phyloP scores from a whole-genome alignment of 2,888 invertebrate species.

The Polydrusus pterygomalis region DNA sequence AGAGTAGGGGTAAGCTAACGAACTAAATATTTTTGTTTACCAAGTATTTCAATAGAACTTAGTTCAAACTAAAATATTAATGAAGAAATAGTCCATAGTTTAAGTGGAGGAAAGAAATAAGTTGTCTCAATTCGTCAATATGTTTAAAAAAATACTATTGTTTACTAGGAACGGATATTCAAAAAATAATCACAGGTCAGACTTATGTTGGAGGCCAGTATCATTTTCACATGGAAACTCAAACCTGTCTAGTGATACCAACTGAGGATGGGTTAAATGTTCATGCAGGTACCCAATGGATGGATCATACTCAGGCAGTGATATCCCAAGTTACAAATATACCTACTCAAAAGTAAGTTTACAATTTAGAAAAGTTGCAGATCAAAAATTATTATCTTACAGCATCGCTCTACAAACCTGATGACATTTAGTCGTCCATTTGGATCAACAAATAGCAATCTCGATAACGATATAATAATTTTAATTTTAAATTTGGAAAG shows the following conservation, averaged over 20 bases:
- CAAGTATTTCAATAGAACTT: too few relatives aligned
- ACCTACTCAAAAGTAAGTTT: constrained; percentile 76
- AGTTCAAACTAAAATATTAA: not conserved
- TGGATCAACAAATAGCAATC: too few relatives aligned
- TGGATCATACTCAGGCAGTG: constrained; percentile 76
- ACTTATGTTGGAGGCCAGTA: constrained; percentile 80
- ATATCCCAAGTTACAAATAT: constrained; percentile 75
- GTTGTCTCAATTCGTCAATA: too few relatives aligned
- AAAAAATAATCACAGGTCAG: constrained; percentile 75
- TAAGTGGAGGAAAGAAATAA: too few relatives aligned
- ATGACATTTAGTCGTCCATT: too few relatives aligned
- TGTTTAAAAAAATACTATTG: not conserved
- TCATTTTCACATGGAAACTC: constrained; percentile 86
- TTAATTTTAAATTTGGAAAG: too few relatives aligned
- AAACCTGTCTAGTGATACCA: constrained; percentile 78
- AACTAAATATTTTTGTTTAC: too few relatives aligned
- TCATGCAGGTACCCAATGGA: constrained; percentile 79
- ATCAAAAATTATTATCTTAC: too few relatives aligned
- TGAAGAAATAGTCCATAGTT: too few relatives aligned
- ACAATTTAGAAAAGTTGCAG: too few relatives aligned
- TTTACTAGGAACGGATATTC: constrained; percentile 65
- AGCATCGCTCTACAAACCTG: too few relatives aligned
- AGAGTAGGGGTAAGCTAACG: constrained; percentile 63
- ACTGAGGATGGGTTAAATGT: constrained; percentile 81
- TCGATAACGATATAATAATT: too few relatives aligned